Evolutionary conservation across 2,888 invertebrate genomes (phyloP).

Genomic region (Hedychridium roseum): DNA sequence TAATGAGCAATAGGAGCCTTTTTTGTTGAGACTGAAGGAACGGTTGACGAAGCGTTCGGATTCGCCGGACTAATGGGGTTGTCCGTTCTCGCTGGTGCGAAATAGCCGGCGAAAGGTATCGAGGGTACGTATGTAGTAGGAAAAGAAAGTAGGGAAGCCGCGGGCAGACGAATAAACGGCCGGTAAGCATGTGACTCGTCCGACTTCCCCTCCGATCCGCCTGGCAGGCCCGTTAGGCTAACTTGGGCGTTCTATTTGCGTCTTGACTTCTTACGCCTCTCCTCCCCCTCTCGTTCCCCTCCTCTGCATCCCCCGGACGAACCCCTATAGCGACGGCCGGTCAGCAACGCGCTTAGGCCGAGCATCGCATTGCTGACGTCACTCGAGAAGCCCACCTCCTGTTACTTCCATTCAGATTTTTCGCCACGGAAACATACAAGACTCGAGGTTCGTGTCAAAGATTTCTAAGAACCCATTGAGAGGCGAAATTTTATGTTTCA

Average conservation of each 20-base stretch:
- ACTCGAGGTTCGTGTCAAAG: too few relatives aligned
- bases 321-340: constrained; percentile 38
- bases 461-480: too few relatives aligned
- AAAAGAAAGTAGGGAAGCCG: constrained; percentile 30
- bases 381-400: constrained; percentile 7
- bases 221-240: constrained; percentile 60
- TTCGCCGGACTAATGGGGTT: too few relatives aligned
- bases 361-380: constrained; percentile 41
- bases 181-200: constrained; percentile 43
- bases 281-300: constrained; percentile 24
- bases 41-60: too few relatives aligned
- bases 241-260: constrained; percentile 63
- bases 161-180: constrained; percentile 35
- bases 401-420: not conserved
- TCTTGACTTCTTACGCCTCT: constrained; percentile 59
- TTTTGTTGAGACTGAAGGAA: too few relatives aligned
- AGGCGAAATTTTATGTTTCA: too few relatives aligned
- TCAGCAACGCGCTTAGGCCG: constrained; percentile 49
- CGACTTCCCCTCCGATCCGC: constrained; percentile 37
- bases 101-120: constrained; percentile 28
- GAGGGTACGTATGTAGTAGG: constrained; percentile 7
- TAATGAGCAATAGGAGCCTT: too few relatives aligned
- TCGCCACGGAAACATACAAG: not conserved
- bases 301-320: constrained; percentile 19
- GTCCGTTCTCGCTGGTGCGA: too few relatives aligned